Base-by-base conservation (phyloP, 2,888 invertebrate species). In the Drosophila helvetica region DNA sequence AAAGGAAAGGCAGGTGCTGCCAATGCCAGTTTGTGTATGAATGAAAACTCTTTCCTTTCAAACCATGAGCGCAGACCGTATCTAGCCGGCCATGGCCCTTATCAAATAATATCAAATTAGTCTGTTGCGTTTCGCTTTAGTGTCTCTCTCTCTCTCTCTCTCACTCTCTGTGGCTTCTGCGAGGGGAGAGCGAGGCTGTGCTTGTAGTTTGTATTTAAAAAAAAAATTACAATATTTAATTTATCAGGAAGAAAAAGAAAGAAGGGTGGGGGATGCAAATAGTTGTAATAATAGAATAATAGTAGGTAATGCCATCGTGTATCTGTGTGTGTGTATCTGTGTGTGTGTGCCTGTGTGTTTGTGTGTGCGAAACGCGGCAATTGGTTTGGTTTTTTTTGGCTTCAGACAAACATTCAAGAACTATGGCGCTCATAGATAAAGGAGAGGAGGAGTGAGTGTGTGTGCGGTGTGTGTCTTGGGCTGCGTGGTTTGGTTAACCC, bases 141-240 rank as follows among this genome's bases (percentile, higher is more conserved):
- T 66, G 56, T 52, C 30, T 60, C 47, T 71, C 45, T 42, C 60
- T 17, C 45, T 46, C 50, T 53, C 52, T 51, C 52, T 43, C 17
- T 48, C 42, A 46, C 30, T 38, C 51, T 22, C 46, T 48, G 50
- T 43, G 51, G 50, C 38, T 19, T 45, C 33, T 57, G 72, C 68
- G 55, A 17, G 19, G 33, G 60, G 18, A 56, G 48, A 51, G 47
- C 53, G 45, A 51, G 50, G 33, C 10, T 46, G 54, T 53, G 42
- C 15, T 38, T 51, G 27, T 25, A 15, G 9, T 51, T 27, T 63
- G 50, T 58, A 19, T 55, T 42, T 60, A 47, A 61, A 55, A 51
- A 55, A 51, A 61, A 55, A 77, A 79, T 82, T 81, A 82, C 79
- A 82, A 82, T 75, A 52, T 47, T 68, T 47, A 51, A 74, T 78